Conservation (phyloP, 2,113 vertebrate species). For the Sebastes fasciatus region DNA sequence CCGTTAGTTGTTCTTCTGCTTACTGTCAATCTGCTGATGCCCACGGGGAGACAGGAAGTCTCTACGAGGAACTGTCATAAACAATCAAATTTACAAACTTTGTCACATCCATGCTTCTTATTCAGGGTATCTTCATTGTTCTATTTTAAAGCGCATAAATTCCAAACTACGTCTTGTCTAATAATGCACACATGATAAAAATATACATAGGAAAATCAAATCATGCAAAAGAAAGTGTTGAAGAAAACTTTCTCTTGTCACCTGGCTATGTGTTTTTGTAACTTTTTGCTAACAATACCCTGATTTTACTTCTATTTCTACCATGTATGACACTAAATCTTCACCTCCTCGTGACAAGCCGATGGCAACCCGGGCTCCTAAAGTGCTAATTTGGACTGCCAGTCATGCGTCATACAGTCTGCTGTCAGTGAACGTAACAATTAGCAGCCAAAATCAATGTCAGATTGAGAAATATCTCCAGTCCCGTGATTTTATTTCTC, state of each 20-base stretch:
- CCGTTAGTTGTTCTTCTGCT: not conserved
- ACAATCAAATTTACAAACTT: slow-evolving; percentile 1
- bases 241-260: not conserved
- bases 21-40: slow-evolving; percentile 14
- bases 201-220: not conserved
- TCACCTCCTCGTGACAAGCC: not conserved
- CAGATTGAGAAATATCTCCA: slow-evolving; percentile 25
- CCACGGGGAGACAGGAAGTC: not conserved
- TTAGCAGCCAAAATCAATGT: slow-evolving; percentile 24
- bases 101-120: not conserved
- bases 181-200: not conserved
- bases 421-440: slow-evolving; percentile 29
- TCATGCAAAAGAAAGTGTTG: not conserved
- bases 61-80: slow-evolving; percentile 2
- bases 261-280: not conserved
- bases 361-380: not conserved
- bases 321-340: slow-evolving; percentile 4
- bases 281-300: not conserved
- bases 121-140: not conserved
- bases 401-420: slow-evolving; percentile 30
- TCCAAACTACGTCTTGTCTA: not conserved
- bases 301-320: not conserved
- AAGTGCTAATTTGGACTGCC: slow-evolving; percentile 10
- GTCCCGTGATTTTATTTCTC: not conserved
- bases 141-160: not conserved